A percentile compares a stretch with the other conserved stretches of the same genome.
Conservation (phyloP, 53 echinoderm and acorn worm species). For the Stichopus horrens region DNA sequence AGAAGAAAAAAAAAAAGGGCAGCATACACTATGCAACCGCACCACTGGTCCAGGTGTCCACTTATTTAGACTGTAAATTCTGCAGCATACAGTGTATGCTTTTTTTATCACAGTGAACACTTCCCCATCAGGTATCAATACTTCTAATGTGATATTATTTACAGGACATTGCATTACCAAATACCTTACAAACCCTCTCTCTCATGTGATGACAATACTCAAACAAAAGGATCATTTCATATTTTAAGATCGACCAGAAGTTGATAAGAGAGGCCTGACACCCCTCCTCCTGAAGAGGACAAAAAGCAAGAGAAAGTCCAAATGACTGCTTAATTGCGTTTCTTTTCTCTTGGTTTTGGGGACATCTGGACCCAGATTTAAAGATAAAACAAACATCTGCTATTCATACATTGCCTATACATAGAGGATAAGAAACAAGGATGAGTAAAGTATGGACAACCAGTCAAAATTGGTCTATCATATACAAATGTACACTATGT, state of each 20-base stretch:
- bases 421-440: slow-evolving; percentile 2
- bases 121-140: too few relatives aligned
- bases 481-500: slow-evolving; percentile 41
- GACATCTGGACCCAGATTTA: not conserved
- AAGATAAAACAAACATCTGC: not conserved
- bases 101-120: too few relatives aligned
- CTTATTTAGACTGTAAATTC: too few relatives aligned
- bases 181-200: not conserved
- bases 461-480: slow-evolving; percentile 11
- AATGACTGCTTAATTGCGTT: too few relatives aligned
- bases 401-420: slow-evolving; percentile 11
- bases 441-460: not conserved
- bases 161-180: not conserved
- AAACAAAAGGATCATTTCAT: not conserved
- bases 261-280: too few relatives aligned
- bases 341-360: too few relatives aligned
- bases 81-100: too few relatives aligned
- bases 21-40: too few relatives aligned
- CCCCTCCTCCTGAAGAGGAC: too few relatives aligned
- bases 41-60: too few relatives aligned
- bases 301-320: too few relatives aligned
- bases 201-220: not conserved
- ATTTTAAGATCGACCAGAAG: not conserved
- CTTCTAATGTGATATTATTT: not conserved
- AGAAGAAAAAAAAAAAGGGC: too few relatives aligned